Evolutionary conservation across 1,140 invertebrate species (phyloP), one percentile per base, ranked within the genome.

Genomic region (Papilio helenus): DNA sequence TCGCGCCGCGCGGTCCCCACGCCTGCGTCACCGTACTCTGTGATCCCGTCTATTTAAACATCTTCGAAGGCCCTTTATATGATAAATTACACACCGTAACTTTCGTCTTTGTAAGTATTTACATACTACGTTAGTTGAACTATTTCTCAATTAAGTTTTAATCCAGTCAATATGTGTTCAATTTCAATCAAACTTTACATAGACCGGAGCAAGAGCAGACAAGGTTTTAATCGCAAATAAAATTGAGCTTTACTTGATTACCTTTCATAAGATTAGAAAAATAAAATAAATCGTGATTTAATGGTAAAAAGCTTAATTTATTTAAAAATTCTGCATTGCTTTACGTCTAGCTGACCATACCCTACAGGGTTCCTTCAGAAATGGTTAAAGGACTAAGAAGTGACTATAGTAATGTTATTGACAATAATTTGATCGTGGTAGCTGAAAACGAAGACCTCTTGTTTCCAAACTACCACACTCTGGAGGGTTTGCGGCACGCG

Each of bases 381-480:
- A 39, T 7, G 5, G 34, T 39, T 39, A 39, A 39, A 39, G 7
- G 34, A 8, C 5, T 8, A 7, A 39, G 7, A 39, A 34, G 34
- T 34, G 34, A 61, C 3, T 23, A 26, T 9, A 61, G 58, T 12
- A 61, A 58, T 10, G 18, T n/a, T 55, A 61, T 61, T 61, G 58
- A 14, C 3, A 61, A 14, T 12, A 61, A 2, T 34, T 79, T 97
- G 96, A 95, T 96, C 14, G 90, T 94, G 14, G 93, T 97, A 3
- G 93, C 95, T 61, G 96, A 97, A 46, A 95, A 94, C 39, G 97
- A 97, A 86, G 95, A 97, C 90, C 92, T 97, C 8, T 84, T 95
- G 8, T 95, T 95, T 1, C 97, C 97, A 1, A 95, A 95, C 73
- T 94, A 90, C 79, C 87, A 93, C 76, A 95, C 96, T 1, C 80